Evolutionary conservation across 2,888 invertebrate genomes (phyloP), one percentile per base, ranked within the genome.

Genomic region (Cephus pulcher): DNA sequence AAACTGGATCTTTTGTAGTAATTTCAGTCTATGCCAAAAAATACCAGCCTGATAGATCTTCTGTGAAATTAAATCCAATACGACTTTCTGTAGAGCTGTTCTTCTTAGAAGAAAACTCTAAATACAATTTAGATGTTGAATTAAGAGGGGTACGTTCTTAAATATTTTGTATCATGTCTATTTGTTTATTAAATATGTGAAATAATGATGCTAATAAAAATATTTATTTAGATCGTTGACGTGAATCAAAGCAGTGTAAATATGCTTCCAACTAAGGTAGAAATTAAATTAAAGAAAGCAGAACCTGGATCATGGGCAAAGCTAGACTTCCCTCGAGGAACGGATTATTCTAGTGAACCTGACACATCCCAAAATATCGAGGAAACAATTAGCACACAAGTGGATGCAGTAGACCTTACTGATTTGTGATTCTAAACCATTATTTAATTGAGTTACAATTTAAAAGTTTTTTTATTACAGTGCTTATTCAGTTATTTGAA

Each of bases 21-120:
- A 94, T 99, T 75, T 96, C 98, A 69, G 94, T 99, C 73, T 99
- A 97, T 92, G 97, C 97, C 1, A 99, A 99, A 93, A 95, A 96
- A 85, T 97, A 98, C 89, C 95, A 97, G 85, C 97, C 98, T 12
- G 93, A 93, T 32, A 90, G 93, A 79, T 97, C 97, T 80, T 92
- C 90, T 77, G 93, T 99, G 1, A 95, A 96, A 92, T 92, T 97
- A 34, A 99, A 97, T 92, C 97, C 97, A 23, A 95, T 99, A 74
- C 94, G 96, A 37, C 92, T 98, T 69, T 94, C 95, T 83, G 94
- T 96, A 1, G 93, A 95, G 87, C 91, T 98, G 74, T 93, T 95
- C 69, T 98, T 98, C 89, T 95, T 96, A 2, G 95, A 96, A 87
- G 95, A 97, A 87, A 94, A 95, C 91, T 94, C 95, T 3, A 92